Conservation (phyloP, 2,113 vertebrate genomes). For the Psephotus haematonotus region DNA sequence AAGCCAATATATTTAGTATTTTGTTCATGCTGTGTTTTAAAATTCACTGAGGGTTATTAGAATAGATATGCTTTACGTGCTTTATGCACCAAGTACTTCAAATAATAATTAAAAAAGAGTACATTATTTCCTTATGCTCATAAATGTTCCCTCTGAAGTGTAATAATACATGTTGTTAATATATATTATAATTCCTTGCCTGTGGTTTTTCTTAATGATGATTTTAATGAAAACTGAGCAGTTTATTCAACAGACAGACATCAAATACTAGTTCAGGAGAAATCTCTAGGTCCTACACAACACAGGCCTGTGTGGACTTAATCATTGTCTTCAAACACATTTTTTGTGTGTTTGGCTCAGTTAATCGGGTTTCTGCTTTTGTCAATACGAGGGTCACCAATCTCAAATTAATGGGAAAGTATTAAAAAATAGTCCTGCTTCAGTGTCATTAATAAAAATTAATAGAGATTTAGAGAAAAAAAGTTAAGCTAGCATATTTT, state of each 20-base stretch:
- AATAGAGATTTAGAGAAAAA: not conserved
- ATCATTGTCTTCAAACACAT: not conserved
- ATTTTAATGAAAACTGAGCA: constrained; percentile 22
- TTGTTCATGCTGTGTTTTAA: not conserved
- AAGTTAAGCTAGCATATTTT: not conserved
- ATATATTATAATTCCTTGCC: not conserved
- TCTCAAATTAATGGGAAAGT: not conserved
- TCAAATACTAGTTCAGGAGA: not conserved
- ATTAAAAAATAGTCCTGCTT: not conserved
- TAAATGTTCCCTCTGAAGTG: constrained; percentile 31
- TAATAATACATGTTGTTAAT: not conserved
- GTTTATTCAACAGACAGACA: not conserved
- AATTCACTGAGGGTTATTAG: not conserved
- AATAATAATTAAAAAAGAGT: not conserved
- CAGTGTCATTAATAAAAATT: not conserved
- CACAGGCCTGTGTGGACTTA: not conserved
- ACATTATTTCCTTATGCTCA: not conserved
- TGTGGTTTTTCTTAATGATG: not conserved
- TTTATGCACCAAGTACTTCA: not conserved
- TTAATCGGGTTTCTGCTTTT: not conserved
- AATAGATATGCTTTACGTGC: not conserved
- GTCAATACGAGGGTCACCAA: not conserved
- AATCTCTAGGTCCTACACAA: not conserved
- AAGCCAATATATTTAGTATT: not conserved
- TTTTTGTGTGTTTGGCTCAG: not conserved